These are phyloP conservation scores for Dusona sp. DNA, from an alignment of 2,888 invertebrate genomes.

Conservation along the genomic window DNA sequence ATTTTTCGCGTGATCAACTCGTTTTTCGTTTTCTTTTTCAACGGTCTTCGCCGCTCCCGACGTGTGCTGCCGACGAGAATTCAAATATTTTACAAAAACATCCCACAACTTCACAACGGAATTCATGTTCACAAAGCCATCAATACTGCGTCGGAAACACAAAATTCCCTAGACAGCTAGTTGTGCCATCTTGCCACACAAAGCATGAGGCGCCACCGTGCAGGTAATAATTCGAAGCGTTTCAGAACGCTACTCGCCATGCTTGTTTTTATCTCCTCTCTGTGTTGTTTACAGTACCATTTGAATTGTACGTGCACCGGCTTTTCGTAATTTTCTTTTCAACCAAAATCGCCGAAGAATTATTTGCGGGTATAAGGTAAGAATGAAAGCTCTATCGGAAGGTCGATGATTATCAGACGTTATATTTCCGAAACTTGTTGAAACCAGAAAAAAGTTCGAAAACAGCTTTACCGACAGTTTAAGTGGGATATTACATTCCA, in stretches of 20 bases:
- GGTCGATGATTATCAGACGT: background rate
- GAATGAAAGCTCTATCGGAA: background rate
- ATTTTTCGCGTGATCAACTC: conserved; percentile 11
- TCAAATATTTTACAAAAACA: conserved; percentile 63
- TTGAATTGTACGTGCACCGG: conserved; percentile 1
- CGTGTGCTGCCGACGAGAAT: conserved; percentile 22
- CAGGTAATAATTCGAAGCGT: background rate
- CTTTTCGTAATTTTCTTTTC: background rate
- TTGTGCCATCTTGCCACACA: background rate
- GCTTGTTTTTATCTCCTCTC: background rate
- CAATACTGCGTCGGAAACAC: background rate
- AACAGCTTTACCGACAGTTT: too few relatives aligned
- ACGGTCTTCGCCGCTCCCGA: conserved; percentile 43
- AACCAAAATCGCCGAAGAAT: background rate
- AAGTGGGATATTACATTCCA: too few relatives aligned
- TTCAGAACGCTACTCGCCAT: background rate
- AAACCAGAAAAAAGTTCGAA: too few relatives aligned
- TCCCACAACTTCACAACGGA: conserved; percentile 33
- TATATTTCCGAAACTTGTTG: too few relatives aligned
- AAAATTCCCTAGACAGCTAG: conserved; percentile 48
- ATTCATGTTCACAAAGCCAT: conserved; percentile 48
- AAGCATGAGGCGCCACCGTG: conserved; percentile 9
- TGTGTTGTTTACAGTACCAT: conserved; percentile 17
- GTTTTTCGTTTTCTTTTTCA: conserved; percentile 51
- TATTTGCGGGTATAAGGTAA: background rate